Conservation (phyloP, 2,888 invertebrate genomes). For the Athalia rosae region DNA sequence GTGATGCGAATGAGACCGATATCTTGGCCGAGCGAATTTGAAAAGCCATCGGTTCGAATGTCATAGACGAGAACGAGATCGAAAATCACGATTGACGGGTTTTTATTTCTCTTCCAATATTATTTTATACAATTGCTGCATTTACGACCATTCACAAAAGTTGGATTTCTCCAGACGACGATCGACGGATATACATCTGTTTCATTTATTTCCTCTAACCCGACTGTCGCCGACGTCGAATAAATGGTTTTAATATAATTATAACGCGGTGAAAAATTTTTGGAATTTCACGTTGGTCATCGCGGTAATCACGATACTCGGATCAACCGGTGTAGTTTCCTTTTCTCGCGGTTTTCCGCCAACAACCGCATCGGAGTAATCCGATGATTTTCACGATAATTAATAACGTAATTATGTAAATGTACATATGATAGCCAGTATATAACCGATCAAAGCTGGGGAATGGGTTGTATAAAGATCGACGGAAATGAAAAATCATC, state of each 20-base stretch:
- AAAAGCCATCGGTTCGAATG: neutral
- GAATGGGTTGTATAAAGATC: conserved; percentile 35
- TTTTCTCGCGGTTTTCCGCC: neutral
- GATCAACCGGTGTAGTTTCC: neutral
- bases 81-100: conserved; percentile 2
- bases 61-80: neutral
- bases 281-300: neutral
- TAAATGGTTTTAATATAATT: neutral
- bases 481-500: neutral
- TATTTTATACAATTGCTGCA: neutral
- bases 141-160: conserved; percentile 27
- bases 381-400: conserved; percentile 10
- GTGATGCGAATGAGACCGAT: conserved; percentile 16
- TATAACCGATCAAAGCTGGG: conserved; percentile 31
- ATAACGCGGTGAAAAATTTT: neutral
- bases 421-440: conserved; percentile 34
- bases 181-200: neutral
- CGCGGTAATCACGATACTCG: neutral
- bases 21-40: neutral
- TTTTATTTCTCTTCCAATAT: neutral
- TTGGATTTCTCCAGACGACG: conserved; percentile 14
- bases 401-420: conserved; percentile 32
- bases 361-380: no score
- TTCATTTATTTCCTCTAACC: neutral
- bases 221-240: neutral